These are phyloP conservation scores for Oryzaephilus surinamensis DNA, from an alignment of 1,140 invertebrate genomes.

Conservation along the genomic window DNA sequence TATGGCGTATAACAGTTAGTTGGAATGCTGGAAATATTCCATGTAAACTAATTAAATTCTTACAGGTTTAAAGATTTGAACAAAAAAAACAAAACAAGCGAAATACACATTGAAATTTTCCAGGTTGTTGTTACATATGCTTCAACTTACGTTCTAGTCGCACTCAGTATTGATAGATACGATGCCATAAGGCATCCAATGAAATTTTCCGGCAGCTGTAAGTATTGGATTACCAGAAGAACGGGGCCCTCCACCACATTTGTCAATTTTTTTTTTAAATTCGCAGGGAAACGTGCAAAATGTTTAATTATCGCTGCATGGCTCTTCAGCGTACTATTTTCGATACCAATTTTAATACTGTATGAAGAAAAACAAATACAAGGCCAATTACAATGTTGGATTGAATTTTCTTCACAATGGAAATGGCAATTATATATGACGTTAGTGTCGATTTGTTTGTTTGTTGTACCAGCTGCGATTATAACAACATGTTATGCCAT, in stretches of 20 bases:
- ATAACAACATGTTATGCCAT: slow-evolving; percentile 85
- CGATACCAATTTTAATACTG: slow-evolving; percentile 70
- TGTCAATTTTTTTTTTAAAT: not conserved
- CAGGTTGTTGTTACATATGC: slow-evolving; percentile 81
- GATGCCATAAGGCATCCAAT: slow-evolving; percentile 91
- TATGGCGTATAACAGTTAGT: slow-evolving; percentile 49
- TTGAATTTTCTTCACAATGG: slow-evolving; percentile 57
- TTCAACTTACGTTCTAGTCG: slow-evolving; percentile 92
- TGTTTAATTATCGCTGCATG: slow-evolving; percentile 70
- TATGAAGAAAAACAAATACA: slow-evolving; percentile 68
- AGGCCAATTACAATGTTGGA: slow-evolving; percentile 83
- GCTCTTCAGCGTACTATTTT: slow-evolving; percentile 73
- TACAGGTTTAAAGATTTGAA: slow-evolving; percentile 38
- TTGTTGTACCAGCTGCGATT: slow-evolving; percentile 79
- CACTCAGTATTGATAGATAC: slow-evolving; percentile 87
- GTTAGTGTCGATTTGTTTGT: slow-evolving; percentile 69
- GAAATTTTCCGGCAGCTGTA: slow-evolving; percentile 89
- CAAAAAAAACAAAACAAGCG: not conserved
- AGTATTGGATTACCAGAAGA: slow-evolving; percentile 42
- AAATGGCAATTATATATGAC: slow-evolving; percentile 88
- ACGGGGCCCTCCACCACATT: too few species aligned
- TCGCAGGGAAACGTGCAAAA: slow-evolving; percentile 67
- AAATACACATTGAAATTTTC: slow-evolving; percentile 11
- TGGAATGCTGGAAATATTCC: slow-evolving; percentile 51
- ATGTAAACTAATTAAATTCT: slow-evolving; percentile 50